Evolutionary conservation across 2,888 invertebrate species (phyloP), one percentile per base, ranked within the genome.

Genomic region (Aphodius granarius): DNA sequence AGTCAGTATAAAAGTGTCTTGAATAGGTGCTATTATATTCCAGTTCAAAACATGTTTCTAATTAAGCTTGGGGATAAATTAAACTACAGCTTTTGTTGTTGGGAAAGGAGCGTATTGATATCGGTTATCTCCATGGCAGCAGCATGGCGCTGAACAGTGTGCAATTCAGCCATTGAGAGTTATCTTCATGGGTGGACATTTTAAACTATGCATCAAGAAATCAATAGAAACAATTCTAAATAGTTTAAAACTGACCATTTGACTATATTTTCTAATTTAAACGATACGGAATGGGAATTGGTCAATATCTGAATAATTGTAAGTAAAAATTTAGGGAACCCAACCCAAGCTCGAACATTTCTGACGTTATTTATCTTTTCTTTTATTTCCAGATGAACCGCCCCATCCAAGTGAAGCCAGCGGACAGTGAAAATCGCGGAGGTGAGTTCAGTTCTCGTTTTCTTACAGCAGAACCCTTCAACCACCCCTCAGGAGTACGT

Each of bases 381-480:
- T 71, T 73, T 81, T 86, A 83, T 84, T 95, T 95, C 71, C 94
- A 99, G 98, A 99, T 99, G 98, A 98, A 98, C 94, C 97, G 98
- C 92, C 97, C 98, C 91, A 97, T 98, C 92, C 98, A 98, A 94
- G 97, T 99, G 93, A 99, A 99, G 91, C 97, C 98, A 90, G 98
- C 98, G 91, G 98, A 98, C 91, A 97, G 95, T 92, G 98, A 98
- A 92, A 98, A 97, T 91, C 94, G 97, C 93, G 94, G 96, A 94
- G 97, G 96, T 96, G 91, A 94, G 91, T 80, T 43, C 13, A 1
- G 68, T 19, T 21, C 18, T n/a, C 68, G 20, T 68, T 68, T 68
- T 66, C 17, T 13, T 20, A 20, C 19, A 3, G 9, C 43, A 5
- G 23, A 43, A 43, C 43, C 43, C 43, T 43, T 13, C 43, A 43